These are phyloP conservation scores for Corythornis leucogaster DNA, from an alignment of 2,797 vertebrate genomes.

Conservation along the genomic window DNA sequence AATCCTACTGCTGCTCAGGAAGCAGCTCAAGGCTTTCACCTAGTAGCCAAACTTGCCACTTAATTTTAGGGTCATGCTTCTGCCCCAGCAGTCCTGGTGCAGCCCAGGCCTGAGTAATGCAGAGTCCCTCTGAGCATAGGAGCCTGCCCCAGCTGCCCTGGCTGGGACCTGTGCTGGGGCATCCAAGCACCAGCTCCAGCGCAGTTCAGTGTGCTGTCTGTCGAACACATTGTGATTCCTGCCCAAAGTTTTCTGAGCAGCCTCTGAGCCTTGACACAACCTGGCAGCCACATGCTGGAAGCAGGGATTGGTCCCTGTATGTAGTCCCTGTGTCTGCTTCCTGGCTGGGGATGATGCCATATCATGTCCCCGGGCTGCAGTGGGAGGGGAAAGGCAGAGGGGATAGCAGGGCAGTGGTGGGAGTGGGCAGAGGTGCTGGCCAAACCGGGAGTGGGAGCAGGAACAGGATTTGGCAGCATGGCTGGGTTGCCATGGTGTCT, in stretches of 20 bases:
- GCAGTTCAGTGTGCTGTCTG: too few species aligned
- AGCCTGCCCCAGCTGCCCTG: too few species aligned
- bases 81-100: too few species aligned
- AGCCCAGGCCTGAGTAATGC: too few species aligned
- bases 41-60: not conserved
- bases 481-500: conserved; percentile 92
- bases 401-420: not conserved
- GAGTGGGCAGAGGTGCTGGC: not conserved
- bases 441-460: not conserved
- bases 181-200: too few species aligned
- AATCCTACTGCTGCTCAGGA: not conserved
- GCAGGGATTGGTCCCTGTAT: too few species aligned
- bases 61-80: not conserved
- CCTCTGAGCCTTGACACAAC: too few species aligned
- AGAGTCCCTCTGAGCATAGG: too few species aligned
- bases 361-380: not conserved
- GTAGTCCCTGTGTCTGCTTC: not conserved
- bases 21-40: not conserved
- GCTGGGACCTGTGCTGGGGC: too few species aligned
- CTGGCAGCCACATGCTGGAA: too few species aligned
- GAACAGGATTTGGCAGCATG: conserved; percentile 76
- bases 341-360: not conserved
- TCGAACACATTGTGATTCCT: too few species aligned
- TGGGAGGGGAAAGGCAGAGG: not conserved
- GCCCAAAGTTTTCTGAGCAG: too few species aligned